Conservation (phyloP, 1,140 invertebrate genomes). For the Drosophila baimaii region DNA sequence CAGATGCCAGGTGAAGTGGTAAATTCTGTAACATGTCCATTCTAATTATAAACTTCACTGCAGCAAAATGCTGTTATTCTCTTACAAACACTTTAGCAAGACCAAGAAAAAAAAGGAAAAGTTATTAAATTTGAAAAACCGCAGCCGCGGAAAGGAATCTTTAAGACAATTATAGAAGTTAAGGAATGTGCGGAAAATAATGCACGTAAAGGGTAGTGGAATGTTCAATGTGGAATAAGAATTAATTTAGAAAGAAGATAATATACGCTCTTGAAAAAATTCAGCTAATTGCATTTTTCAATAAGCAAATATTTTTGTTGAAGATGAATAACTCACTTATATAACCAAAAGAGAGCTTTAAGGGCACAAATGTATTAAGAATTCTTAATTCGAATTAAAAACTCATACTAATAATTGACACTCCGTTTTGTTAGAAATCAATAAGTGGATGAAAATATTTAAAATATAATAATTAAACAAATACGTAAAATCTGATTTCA, state of each 20-base stretch:
- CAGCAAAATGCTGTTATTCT: slow-evolving; percentile 9
- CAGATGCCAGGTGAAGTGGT: slow-evolving; percentile 10
- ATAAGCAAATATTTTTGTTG: too few species aligned
- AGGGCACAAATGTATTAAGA: too few species aligned
- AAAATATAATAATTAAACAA: too few species aligned
- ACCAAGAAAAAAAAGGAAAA: not conserved
- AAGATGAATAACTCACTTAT: too few species aligned
- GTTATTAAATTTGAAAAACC: not conserved
- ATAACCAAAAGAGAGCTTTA: too few species aligned
- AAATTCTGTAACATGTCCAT: slow-evolving; percentile 29
- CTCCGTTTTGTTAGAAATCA: too few species aligned
- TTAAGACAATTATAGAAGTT: not conserved
- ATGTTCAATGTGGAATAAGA: not conserved
- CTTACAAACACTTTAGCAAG: not conserved
- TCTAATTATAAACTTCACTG: slow-evolving; percentile 30
- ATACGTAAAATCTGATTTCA: too few species aligned
- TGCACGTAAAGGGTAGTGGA: not conserved
- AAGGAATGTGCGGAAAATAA: not conserved
- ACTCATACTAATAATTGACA: too few species aligned
- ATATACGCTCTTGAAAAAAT: not conserved
- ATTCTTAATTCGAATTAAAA: too few species aligned
- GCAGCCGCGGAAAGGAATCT: slow-evolving; percentile 2
- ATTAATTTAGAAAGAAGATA: not conserved
- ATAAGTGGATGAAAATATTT: too few species aligned
- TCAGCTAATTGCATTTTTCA: too few species aligned